Conservation (phyloP, 2,113 vertebrate species). For the Thalassarche chlororhynchos region DNA sequence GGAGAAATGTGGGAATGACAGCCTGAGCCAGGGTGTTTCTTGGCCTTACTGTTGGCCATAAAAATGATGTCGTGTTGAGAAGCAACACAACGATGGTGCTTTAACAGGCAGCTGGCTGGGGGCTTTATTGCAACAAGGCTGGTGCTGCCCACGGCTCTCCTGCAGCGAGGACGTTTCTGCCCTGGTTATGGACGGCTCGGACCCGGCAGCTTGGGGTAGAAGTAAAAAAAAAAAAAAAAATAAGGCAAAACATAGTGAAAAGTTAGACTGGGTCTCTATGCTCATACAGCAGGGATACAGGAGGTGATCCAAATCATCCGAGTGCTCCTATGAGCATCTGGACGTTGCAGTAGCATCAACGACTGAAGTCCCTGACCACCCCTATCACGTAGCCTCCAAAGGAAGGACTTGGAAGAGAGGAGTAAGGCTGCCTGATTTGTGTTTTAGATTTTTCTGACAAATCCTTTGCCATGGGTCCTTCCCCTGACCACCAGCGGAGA, state of each 20-base stretch:
- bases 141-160: not conserved
- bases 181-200: not conserved
- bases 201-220: not conserved
- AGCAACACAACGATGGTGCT: not conserved
- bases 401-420: not conserved
- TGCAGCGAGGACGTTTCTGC: not conserved
- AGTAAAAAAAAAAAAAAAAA: not conserved
- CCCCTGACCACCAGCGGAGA: too few relatives aligned
- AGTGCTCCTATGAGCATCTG: not conserved
- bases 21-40: not conserved
- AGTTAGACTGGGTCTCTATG: not conserved
- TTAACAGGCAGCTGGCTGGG: not conserved
- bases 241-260: not conserved
- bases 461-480: not conserved
- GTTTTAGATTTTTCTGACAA: not conserved
- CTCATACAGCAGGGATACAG: not conserved
- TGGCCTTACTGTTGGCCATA: not conserved
- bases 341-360: rapidly evolving
- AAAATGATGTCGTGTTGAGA: not conserved
- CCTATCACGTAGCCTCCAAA: rapidly evolving
- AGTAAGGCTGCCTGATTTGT: too few relatives aligned
- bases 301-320: too few relatives aligned
- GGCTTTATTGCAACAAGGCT: not conserved
- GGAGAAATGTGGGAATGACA: not conserved
- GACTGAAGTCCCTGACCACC: not conserved